Evolutionary conservation across 2,113 vertebrate genomes (phyloP), one percentile per base, ranked within the genome.

Genomic region (Mastomys natalensis): DNA sequence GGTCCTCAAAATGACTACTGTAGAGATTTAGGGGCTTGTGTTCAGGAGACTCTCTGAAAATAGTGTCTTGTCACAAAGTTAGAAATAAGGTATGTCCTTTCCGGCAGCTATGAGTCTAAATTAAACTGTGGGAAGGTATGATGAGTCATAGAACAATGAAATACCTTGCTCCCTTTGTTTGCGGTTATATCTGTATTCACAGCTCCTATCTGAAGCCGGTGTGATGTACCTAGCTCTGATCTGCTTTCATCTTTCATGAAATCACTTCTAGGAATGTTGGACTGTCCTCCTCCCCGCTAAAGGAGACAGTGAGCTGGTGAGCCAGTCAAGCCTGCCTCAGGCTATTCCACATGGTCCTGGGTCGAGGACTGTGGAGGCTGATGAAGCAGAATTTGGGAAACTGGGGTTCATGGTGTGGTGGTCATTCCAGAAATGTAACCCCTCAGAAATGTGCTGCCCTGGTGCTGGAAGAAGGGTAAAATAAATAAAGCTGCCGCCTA

Each of bases 401-500:
- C 2, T 17, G 90, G 43, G 78, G 53, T 21, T 72, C 84, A 66
- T 40, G 0, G 1, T 40, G 34, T n/a, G 21, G 29, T 97, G 97
- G 94, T 90, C 95, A 95, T 98, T 97, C 94, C 91, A 97, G 94
- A 98, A 98, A 95, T 90, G 73, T 97, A 97, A 93, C 92, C 95
- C 72, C 89, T 88, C 96, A 77, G 93, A 96, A 96, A 97, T 64
- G 76, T 93, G 95, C 97, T 95, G 93, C 82, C 95, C 92, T 89
- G 93, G 82, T 96, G 93, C 94, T 81, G 66, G 87, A 80, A 89
- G 95, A 97, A 96, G 91, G 95, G 97, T 97, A 97, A 97, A 98
- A 96, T 95, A 97, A 97, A 98, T 9, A 97, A 98, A 98, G 97
- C 98, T 98, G 98, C 98, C 89, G 98, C 98, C 98, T 97, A 80